phyloP scores from a whole-genome alignment of 1,140 invertebrate species.

The Penaeus japonicus region DNA sequence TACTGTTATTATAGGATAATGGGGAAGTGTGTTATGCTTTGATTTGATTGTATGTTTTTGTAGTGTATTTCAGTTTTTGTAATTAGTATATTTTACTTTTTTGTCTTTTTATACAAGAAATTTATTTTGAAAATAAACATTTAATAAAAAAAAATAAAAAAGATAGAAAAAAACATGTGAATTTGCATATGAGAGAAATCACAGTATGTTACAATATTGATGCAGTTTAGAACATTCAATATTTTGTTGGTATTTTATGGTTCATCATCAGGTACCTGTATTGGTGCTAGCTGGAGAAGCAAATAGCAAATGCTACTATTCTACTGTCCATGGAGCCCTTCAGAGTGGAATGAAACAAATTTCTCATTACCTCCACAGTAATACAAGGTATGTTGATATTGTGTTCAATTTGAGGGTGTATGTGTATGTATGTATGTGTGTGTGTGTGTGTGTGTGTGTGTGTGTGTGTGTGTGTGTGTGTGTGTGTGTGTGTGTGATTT shows the following conservation, averaged over 20 bases:
- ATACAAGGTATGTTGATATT: neutral
- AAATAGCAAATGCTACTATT: constrained; percentile 71
- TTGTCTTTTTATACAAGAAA: neutral
- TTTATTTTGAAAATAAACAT: too few relatives aligned
- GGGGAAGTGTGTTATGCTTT: neutral
- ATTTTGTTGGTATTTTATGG: too few relatives aligned
- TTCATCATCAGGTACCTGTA: constrained; percentile 28
- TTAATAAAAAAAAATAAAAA: too few relatives aligned
- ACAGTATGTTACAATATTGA: too few relatives aligned
- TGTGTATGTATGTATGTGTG: constrained; percentile 13
- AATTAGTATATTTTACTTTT: neutral
- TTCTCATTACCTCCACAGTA: neutral
- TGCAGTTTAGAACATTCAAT: too few relatives aligned
- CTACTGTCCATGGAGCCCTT: constrained; percentile 80
- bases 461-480: neutral
- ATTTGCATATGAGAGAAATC: too few relatives aligned
- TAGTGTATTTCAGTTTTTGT: neutral
- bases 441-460: neutral
- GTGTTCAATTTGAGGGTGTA: neutral
- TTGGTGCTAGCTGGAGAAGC: constrained; percentile 69
- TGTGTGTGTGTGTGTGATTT: neutral
- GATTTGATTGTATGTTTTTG: neutral
- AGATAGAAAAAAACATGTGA: too few relatives aligned
- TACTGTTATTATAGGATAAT: neutral
- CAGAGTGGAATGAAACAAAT: constrained; percentile 37